A percentile compares a stretch with the other conserved stretches of the same genome.
Evolutionary conservation across 2,797 vertebrate species (phyloP).

Genomic region (Rhyacichthys aspro): DNA sequence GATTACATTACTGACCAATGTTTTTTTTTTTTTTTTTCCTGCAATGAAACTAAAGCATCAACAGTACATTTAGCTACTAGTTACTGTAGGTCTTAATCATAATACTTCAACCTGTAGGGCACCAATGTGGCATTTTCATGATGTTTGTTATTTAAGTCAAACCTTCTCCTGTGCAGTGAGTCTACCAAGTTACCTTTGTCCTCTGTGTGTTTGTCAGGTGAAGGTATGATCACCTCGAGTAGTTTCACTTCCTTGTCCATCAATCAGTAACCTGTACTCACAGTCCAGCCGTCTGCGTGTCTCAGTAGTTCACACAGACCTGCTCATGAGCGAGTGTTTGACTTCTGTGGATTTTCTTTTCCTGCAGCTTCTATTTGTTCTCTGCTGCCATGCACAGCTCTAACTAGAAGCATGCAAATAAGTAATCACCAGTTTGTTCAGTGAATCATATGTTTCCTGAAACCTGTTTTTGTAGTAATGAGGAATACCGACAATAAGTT

Average conservation of each 20-base stretch:
- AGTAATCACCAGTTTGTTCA: neutral
- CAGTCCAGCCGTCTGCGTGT: slow-evolving; percentile 3
- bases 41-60: slow-evolving; percentile 1
- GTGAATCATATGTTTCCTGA: too few species aligned
- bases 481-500: too few species aligned
- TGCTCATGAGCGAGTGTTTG: slow-evolving; percentile 3
- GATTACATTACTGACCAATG: neutral
- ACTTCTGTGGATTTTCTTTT: neutral
- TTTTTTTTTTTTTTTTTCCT: neutral
- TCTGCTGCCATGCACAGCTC: neutral
- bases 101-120: neutral
- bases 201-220: slow-evolving; percentile 20
- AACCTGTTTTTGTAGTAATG: neutral
- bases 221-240: slow-evolving; percentile 12
- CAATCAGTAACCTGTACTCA: slow-evolving; percentile 40
- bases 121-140: too few species aligned
- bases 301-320: neutral
- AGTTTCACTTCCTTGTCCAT: slow-evolving; percentile 38
- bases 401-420: neutral
- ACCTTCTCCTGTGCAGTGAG: neutral
- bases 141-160: neutral
- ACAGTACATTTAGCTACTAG: neutral
- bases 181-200: slow-evolving; percentile 10
- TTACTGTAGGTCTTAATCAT: neutral
- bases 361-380: slow-evolving; percentile 4